A percentile compares a stretch with the other conserved stretches of the same genome.
Conservation (phyloP, 2,888 invertebrate species). For the Acleris sparsana region DNA sequence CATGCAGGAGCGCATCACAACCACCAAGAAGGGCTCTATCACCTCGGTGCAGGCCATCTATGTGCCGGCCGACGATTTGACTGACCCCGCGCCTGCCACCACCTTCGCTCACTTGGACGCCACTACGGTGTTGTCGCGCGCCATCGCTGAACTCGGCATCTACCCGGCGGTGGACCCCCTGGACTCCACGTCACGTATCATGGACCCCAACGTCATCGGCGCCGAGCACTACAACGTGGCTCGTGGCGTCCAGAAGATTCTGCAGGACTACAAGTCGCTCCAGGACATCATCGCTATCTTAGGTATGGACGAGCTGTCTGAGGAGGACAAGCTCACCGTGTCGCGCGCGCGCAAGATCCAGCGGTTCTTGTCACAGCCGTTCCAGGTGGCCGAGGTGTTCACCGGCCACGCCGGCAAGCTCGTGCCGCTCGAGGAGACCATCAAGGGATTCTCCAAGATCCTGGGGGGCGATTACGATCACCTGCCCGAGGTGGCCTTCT, state of each 20-base stretch:
- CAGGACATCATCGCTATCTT: slow-evolving; percentile 96
- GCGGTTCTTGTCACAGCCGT: slow-evolving; percentile 96
- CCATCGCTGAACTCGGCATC: slow-evolving; percentile 96
- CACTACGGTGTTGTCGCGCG: slow-evolving; percentile 96
- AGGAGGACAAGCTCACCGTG: slow-evolving; percentile 97
- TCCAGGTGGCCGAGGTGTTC: slow-evolving; percentile 96
- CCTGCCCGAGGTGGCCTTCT: slow-evolving; percentile 96
- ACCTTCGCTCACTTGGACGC: slow-evolving; percentile 98
- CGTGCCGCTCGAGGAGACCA: slow-evolving; percentile 93
- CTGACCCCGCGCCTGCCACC: slow-evolving; percentile 97
- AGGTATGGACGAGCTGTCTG: slow-evolving; percentile 93
- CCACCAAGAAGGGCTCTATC: slow-evolving; percentile 97
- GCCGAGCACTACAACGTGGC: slow-evolving; percentile 95
- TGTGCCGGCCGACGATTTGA: slow-evolving; percentile 97
- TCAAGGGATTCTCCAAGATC: slow-evolving; percentile 94
- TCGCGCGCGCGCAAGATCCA: slow-evolving; percentile 97
- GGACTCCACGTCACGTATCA: slow-evolving; percentile 96
- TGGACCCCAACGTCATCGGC: slow-evolving; percentile 96
- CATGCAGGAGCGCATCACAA: slow-evolving; percentile 98
- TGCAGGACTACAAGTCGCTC: slow-evolving; percentile 91
- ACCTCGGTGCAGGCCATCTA: slow-evolving; percentile 98
- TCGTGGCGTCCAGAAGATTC: slow-evolving; percentile 95
- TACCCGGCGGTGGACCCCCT: slow-evolving; percentile 98
- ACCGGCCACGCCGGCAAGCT: slow-evolving; percentile 96
- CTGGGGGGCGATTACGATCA: slow-evolving; percentile 94